Conservation (phyloP, 2,888 invertebrate species). For the Phrixothrix hirtus region DNA sequence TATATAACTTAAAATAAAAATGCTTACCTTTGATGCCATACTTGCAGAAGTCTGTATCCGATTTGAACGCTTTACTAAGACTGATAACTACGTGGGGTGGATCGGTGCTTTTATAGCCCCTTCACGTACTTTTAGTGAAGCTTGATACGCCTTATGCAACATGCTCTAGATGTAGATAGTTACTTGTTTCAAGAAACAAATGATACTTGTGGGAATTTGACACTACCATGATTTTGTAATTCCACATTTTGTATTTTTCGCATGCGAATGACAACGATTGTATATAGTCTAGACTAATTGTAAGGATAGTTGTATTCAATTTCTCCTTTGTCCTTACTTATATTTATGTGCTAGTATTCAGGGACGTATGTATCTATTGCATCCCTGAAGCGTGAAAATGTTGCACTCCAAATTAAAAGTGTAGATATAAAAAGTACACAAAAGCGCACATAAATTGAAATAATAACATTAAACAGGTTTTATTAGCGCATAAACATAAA, state of each 20-base stretch:
- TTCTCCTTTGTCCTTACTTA: conserved; percentile 15
- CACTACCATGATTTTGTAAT: conserved; percentile 30
- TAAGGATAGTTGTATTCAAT: conserved; percentile 7
- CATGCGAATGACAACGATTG: conserved; percentile 12
- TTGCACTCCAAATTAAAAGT: no score
- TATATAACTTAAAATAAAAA: background rate
- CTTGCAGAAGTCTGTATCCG: conserved; percentile 28
- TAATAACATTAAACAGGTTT: no score
- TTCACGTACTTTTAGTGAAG: conserved; percentile 34
- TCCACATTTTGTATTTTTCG: conserved; percentile 20
- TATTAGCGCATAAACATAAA: no score
- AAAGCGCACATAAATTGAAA: no score
- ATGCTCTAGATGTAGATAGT: conserved; percentile 36
- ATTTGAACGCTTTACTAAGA: conserved; percentile 37
- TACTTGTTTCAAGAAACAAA: conserved; percentile 38
- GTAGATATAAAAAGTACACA: no score
- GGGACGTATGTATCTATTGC: conserved; percentile 11
- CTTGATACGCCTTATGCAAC: conserved; percentile 42
- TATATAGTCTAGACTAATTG: conserved; percentile 19
- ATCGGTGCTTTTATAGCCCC: conserved; percentile 39
- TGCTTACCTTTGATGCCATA: conserved; percentile 44
- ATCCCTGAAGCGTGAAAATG: conserved; percentile 8
- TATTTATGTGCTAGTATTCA: conserved; percentile 11
- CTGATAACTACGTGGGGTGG: conserved; percentile 40
- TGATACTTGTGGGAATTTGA: conserved; percentile 41